A percentile compares a stretch with the other conserved stretches of the same genome.
These are phyloP conservation scores for Cebus imitator DNA, from an alignment of 2,113 vertebrate genomes.

Conservation along the genomic window DNA sequence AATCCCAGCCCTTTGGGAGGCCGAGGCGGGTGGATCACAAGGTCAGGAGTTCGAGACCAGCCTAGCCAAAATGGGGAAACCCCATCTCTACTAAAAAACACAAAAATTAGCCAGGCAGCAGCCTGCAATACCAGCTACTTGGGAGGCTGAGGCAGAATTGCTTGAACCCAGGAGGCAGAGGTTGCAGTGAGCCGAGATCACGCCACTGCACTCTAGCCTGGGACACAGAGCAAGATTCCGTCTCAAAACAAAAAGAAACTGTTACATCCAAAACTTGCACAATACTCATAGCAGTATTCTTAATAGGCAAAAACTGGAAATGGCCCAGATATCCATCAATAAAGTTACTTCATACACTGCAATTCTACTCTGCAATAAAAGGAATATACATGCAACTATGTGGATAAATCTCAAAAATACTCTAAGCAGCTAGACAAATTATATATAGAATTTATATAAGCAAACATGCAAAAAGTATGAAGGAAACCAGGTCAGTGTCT, in stretches of 20 bases:
- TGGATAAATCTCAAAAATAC: neutral
- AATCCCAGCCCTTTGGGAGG: too few species aligned
- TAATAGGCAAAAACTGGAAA: neutral
- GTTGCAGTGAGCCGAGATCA: too few species aligned
- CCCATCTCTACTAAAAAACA: too few species aligned
- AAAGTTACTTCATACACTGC: neutral
- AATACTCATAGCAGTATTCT: neutral
- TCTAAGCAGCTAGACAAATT: neutral
- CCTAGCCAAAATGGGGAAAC: too few species aligned
- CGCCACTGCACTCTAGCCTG: too few species aligned
- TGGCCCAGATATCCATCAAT: neutral
- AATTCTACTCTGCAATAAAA: neutral
- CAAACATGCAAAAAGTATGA: neutral
- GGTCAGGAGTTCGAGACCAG: too few species aligned
- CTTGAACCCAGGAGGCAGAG: too few species aligned
- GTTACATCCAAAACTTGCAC: neutral
- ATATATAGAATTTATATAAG: neutral
- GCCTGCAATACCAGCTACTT: too few species aligned
- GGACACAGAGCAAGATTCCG: too few species aligned
- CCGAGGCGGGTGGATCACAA: too few species aligned
- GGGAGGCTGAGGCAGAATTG: too few species aligned
- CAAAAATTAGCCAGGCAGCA: too few species aligned
- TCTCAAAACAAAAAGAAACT: neutral
- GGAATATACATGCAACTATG: neutral
- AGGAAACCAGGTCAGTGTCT: neutral